A percentile compares a stretch with the other conserved stretches of the same genome.
These are phyloP conservation scores for Morpho achilles DNA, from an alignment of 2,888 invertebrate genomes.

Conservation along the genomic window DNA sequence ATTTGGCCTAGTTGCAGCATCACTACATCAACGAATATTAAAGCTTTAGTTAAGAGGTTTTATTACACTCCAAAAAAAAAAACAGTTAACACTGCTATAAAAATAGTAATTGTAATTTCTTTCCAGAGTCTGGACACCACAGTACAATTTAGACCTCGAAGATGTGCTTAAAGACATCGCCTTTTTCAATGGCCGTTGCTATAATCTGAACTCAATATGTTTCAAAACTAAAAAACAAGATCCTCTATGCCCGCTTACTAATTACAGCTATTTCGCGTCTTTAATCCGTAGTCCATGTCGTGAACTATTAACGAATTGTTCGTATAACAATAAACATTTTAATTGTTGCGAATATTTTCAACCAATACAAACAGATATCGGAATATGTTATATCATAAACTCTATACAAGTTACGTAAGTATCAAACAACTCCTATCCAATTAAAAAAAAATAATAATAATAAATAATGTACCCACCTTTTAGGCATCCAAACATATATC, in stretches of 20 bases:
- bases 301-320: conserved; percentile 70
- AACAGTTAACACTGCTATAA: neutral
- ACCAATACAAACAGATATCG: conserved; percentile 79
- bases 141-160: conserved; percentile 84
- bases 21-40: too few relatives aligned
- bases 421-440: neutral
- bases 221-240: conserved; percentile 64
- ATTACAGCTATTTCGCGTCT: conserved; percentile 80
- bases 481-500: conserved; percentile 55
- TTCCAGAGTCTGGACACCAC: conserved; percentile 81
- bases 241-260: conserved; percentile 77
- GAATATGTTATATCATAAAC: conserved; percentile 80
- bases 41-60: too few relatives aligned
- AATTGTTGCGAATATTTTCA: conserved; percentile 82
- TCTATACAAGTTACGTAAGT: conserved; percentile 77
- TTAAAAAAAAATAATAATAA: neutral
- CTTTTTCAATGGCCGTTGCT: conserved; percentile 83
- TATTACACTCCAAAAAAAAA: neutral
- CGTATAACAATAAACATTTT: conserved; percentile 71
- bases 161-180: conserved; percentile 84
- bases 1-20: too few relatives aligned
- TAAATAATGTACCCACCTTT: conserved; percentile 23
- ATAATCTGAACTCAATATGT: conserved; percentile 82
- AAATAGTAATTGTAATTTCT: neutral
- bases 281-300: conserved; percentile 75